Base-by-base conservation (phyloP, 2,888 invertebrate species). In the Nasonovia ribisnigri region DNA sequence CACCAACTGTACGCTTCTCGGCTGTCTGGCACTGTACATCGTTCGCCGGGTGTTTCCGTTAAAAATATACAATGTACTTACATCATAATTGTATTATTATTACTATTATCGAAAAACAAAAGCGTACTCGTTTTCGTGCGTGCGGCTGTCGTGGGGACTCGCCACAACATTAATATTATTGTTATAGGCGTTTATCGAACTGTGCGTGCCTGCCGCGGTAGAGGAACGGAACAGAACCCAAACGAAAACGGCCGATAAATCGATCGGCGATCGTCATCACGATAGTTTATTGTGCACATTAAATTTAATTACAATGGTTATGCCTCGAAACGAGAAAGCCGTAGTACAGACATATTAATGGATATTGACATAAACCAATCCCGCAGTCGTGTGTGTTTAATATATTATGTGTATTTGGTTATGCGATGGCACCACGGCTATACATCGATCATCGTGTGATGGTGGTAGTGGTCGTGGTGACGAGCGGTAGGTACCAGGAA, bases 181-280 rank as follows among this genome's bases (percentile, higher is more conserved):
- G 77, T 77, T 77, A 77, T 36, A 36, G 77, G 20, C 20, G 54
- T 2, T 77, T 24, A 36, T 77, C 20, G 77, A 36, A n/a, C 16
- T 67, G 0, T 4, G n/a, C n/a, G 1, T 67, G 16, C n/a, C 11
- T n/a, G n/a, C n/a, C 16, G 16, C 60, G n/a, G n/a, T 60, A 60
- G 36, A n/a, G 16, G 67, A 67, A 67, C n/a, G 16, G 51, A 20
- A 48, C 48, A 11, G n/a, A n/a, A 16, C 67, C 67, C 16, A 36
- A 67, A n/a, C 67, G 13, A 67, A 67, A 67, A 67, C 60, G 67
- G n/a, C 67, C 67, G 36, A 77, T 77, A 77, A 77, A 77, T 77
- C 77, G 77, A 77, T 77, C 77, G 77, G 77, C 36, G 36, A 77
- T 77, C 77, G 36, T 77, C 77, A 77, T 77, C 77, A 36, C 77